Percentiles rank a stretch among this genome's conserved stretches.
Conservation (phyloP, 1,140 invertebrate species). For the Hetaerina americana region DNA sequence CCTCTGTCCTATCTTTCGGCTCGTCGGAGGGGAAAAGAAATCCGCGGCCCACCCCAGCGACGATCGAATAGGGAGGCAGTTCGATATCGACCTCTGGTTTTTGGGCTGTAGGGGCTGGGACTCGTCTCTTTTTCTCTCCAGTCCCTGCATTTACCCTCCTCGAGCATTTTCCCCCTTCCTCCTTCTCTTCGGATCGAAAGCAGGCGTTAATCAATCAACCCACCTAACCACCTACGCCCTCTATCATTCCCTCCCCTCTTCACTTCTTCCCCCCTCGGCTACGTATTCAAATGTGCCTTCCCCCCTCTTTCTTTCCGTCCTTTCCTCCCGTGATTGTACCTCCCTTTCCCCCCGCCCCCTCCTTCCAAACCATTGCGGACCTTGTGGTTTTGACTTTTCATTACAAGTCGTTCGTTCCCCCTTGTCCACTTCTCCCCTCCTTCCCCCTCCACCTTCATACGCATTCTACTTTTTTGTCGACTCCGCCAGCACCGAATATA, state of each 20-base stretch:
- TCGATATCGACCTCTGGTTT: background rate
- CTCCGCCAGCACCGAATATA: no score
- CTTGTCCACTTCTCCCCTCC: no score
- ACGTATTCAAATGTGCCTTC: no score
- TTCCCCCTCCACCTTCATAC: no score
- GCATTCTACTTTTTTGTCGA: no score
- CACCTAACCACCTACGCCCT: background rate
- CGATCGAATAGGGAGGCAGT: background rate
- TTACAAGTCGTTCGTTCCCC: no score
- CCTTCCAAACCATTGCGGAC: no score
- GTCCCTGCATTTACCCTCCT: no score
- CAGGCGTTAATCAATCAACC: background rate
- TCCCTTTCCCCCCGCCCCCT: background rate
- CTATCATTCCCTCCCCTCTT: background rate
- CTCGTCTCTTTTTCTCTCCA: no score
- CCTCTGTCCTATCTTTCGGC: background rate
- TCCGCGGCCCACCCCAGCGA: background rate
- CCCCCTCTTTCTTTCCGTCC: background rate
- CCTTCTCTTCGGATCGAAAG: background rate
- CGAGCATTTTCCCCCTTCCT: background rate
- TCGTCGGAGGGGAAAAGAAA: background rate
- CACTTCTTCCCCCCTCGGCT: background rate
- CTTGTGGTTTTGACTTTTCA: no score
- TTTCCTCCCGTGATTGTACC: background rate
- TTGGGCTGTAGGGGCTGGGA: no score